Evolutionary conservation across 2,888 invertebrate species (phyloP).

Genomic region (Bombylius discolor): DNA sequence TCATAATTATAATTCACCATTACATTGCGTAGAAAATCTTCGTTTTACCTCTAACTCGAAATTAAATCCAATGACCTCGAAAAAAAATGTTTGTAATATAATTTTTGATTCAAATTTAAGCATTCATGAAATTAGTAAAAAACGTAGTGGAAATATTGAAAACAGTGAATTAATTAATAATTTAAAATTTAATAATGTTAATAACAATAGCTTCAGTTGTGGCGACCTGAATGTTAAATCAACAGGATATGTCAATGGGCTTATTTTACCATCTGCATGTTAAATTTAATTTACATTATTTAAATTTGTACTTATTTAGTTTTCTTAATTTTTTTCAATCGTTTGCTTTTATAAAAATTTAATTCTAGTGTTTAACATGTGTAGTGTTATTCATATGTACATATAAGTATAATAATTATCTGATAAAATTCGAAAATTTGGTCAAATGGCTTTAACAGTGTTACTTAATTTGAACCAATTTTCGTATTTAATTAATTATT

Average conservation of each 20-base stretch:
- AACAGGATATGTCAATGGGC: not conserved
- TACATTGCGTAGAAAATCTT: not conserved
- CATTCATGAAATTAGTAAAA: slow-evolving; percentile 15
- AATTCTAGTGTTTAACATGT: no score
- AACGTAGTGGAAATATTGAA: slow-evolving; percentile 2
- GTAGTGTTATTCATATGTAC: no score
- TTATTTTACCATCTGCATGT: not conserved
- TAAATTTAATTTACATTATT: not conserved
- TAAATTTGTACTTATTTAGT: no score
- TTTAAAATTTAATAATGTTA: no score
- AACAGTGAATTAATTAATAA: not conserved
- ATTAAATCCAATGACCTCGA: not conserved
- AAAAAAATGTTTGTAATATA: not conserved
- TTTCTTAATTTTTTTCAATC: no score
- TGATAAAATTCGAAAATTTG: no score
- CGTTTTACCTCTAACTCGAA: not conserved
- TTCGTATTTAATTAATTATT: no score
- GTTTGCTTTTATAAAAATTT: no score
- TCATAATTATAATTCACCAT: no score
- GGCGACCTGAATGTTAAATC: not conserved
- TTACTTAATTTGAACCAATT: no score
- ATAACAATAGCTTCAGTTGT: not conserved
- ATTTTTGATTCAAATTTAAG: slow-evolving; percentile 35
- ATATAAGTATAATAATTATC: no score
- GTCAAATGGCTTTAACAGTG: no score